Conservation (phyloP, 2,888 invertebrate genomes). For the Phragmatobia fuliginosa region DNA sequence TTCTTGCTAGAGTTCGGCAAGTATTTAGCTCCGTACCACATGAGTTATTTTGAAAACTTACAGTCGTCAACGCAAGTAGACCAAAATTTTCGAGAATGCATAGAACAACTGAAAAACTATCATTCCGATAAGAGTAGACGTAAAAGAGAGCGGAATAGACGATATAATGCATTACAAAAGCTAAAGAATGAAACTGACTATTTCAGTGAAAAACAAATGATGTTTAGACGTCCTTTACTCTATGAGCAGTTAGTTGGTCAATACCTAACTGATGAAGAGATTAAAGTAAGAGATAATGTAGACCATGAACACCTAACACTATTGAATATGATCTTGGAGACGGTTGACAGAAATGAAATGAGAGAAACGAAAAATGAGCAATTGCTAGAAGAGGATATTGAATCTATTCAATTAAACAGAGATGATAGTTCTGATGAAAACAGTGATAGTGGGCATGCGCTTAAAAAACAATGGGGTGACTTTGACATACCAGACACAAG, state of each 20-base stretch:
- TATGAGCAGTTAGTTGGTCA: constrained; percentile 96
- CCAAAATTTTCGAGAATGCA: constrained; percentile 88
- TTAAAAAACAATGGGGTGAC: constrained; percentile 83
- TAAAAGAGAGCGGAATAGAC: constrained; percentile 90
- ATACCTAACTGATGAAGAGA: constrained; percentile 93
- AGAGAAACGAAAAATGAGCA: constrained; percentile 88
- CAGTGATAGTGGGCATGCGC: constrained; percentile 42
- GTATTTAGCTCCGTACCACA: constrained; percentile 89
- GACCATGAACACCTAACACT: constrained; percentile 88
- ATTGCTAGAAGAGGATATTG: constrained; percentile 86
- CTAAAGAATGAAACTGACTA: constrained; percentile 91
- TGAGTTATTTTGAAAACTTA: constrained; percentile 89
- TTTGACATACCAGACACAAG: constrained; percentile 80
- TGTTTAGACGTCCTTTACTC: constrained; percentile 94
- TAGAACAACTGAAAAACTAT: constrained; percentile 87
- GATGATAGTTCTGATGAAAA: constrained; percentile 51
- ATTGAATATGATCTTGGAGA: constrained; percentile 92
- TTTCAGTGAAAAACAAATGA: constrained; percentile 97
- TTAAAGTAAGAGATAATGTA: constrained; percentile 87
- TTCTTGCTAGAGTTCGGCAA: constrained; percentile 93
- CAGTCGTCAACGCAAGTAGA: constrained; percentile 45
- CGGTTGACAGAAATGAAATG: constrained; percentile 91
- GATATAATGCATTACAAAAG: constrained; percentile 93
- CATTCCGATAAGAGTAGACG: constrained; percentile 82
- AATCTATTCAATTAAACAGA: constrained; percentile 56